A percentile compares a stretch with the other conserved stretches of the same genome.
Evolutionary conservation across 2,888 invertebrate species (phyloP).

Genomic region (Melinopterus prodromus): DNA sequence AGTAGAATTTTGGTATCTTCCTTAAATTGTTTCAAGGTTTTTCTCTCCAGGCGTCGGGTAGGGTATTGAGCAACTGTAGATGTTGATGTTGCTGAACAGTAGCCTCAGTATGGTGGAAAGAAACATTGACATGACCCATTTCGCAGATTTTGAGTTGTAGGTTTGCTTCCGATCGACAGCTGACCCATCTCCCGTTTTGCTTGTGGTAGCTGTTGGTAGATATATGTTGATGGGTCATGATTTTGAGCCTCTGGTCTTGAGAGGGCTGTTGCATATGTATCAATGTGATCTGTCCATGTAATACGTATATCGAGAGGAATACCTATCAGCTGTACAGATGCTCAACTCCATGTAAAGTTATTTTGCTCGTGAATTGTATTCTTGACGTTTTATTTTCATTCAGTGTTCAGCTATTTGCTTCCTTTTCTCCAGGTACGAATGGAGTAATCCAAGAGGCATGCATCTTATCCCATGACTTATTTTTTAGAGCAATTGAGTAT

Average conservation of each 20-base stretch:
- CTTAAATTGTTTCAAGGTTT: neutral
- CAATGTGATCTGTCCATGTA: too few species aligned
- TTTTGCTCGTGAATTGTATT: neutral
- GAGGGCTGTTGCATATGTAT: neutral
- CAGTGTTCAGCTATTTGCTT: neutral
- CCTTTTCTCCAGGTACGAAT: too few species aligned
- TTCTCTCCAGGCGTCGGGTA: neutral
- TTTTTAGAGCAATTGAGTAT: too few species aligned
- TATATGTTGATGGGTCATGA: neutral
- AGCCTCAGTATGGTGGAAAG: too few species aligned
- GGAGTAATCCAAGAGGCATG: too few species aligned
- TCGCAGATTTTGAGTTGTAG: neutral
- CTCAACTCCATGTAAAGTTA: too few species aligned
- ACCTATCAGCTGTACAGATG: too few species aligned
- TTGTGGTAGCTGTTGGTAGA: neutral
- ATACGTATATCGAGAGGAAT: neutral
- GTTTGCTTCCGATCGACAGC: neutral
- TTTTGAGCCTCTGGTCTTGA: neutral
- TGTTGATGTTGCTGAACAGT: neutral
- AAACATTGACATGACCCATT: too few species aligned
- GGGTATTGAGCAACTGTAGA: neutral
- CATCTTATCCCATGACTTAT: too few species aligned
- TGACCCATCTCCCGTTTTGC: neutral
- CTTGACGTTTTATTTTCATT: neutral
- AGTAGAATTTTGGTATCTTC: neutral